These are phyloP conservation scores for Sebastes hopkinsi DNA, from an alignment of 2,797 vertebrate genomes.

Conservation along the genomic window DNA sequence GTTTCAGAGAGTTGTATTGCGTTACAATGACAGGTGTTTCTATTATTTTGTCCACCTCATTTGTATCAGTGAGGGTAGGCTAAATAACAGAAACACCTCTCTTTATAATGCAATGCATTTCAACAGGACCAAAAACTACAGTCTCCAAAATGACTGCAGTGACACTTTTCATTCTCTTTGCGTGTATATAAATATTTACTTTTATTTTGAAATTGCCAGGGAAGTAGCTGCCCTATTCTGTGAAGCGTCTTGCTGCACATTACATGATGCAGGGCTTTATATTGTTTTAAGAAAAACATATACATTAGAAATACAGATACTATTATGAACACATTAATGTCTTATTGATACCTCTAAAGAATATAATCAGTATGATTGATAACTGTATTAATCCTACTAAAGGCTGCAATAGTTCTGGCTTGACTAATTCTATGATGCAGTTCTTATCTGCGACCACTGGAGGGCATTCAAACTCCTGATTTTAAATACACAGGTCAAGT, in stretches of 20 bases:
- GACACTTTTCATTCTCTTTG: not conserved
- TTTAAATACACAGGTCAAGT: no score
- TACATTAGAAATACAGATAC: not conserved
- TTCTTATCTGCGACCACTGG: no score
- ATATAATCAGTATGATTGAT: not conserved
- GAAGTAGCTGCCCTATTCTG: not conserved
- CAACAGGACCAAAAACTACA: not conserved
- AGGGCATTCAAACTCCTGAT: no score
- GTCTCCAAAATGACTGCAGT: not conserved
- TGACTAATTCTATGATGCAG: no score
- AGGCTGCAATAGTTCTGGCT: not conserved
- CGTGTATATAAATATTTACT: not conserved
- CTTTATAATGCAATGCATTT: not conserved
- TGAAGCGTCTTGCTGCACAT: not conserved
- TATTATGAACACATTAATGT: not conserved
- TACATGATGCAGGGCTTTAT: not conserved
- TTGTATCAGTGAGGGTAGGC: not conserved
- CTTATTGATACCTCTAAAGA: not conserved
- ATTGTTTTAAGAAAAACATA: not conserved
- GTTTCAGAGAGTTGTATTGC: not conserved
- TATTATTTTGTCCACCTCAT: not conserved
- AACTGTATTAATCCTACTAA: not conserved
- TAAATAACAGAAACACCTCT: not conserved
- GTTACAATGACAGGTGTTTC: not conserved
- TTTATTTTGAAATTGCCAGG: constrained; percentile 48